Conservation (phyloP, 2,797 vertebrate genomes). For the Eulemur rubriventer region DNA sequence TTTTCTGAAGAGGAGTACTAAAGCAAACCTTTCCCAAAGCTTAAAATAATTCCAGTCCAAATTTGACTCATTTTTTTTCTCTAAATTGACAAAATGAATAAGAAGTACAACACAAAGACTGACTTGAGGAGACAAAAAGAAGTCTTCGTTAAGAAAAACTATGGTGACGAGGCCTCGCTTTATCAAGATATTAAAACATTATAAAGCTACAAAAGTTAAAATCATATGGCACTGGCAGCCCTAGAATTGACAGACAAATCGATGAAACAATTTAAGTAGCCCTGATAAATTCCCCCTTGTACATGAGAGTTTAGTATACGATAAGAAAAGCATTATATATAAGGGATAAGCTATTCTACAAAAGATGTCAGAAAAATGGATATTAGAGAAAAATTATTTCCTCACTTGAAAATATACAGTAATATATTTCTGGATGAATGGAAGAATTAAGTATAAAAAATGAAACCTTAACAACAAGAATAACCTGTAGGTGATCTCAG, state of each 20-base stretch:
- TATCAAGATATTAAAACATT: neutral
- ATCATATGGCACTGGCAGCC: neutral
- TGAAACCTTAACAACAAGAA: neutral
- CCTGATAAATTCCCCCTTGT: neutral
- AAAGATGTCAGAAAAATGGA: neutral
- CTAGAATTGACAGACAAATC: neutral
- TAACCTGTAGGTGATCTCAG: neutral
- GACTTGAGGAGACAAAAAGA: neutral
- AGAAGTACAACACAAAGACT: neutral
- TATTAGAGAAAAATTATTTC: neutral
- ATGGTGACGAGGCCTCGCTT: neutral
- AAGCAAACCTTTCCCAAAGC: neutral
- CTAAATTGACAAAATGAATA: neutral
- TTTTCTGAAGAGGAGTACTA: neutral
- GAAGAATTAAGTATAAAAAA: neutral
- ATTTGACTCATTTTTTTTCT: neutral
- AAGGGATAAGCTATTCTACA: neutral
- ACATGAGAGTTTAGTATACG: neutral
- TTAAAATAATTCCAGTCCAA: constrained; percentile 11
- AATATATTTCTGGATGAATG: neutral
- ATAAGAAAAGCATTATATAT: neutral
- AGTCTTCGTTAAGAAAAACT: neutral
- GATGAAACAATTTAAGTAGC: neutral
- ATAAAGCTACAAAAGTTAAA: neutral
- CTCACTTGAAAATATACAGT: neutral